Conservation (phyloP, 2,888 invertebrate genomes). For the Lochmaea capreae region DNA sequence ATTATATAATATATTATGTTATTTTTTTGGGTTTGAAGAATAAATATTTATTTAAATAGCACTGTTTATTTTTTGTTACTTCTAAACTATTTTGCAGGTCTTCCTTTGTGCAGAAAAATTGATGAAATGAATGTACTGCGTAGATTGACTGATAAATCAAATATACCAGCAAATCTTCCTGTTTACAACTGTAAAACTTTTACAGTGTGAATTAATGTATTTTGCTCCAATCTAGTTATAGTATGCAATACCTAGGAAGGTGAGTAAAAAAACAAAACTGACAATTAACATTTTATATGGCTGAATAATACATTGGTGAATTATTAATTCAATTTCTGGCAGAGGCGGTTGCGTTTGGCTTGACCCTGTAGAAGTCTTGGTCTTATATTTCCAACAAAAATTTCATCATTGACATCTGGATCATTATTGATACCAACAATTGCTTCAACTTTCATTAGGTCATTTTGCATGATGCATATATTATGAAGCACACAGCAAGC, state of each 20-base stretch:
- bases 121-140: no score
- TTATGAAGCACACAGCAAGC: constrained; percentile 20
- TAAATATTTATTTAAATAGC: no score
- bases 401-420: constrained; percentile 23
- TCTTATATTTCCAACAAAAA: constrained; percentile 25
- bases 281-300: constrained; percentile 20
- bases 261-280: constrained; percentile 10
- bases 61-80: no score
- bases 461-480: constrained; percentile 26
- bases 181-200: no score
- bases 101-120: no score
- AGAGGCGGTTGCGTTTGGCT: constrained; percentile 23
- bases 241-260: background rate
- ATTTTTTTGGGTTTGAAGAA: no score
- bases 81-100: no score
- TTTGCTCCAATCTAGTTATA: background rate
- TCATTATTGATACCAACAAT: constrained; percentile 17
- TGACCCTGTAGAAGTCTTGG: constrained; percentile 25
- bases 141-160: no score
- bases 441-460: constrained; percentile 19
- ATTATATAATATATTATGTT: no score
- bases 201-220: background rate
- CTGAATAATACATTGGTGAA: constrained; percentile 9
- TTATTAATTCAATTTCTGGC: constrained; percentile 21
- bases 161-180: no score